Percentiles rank a stretch among this genome's conserved stretches.
phyloP scores from a whole-genome alignment of 2,113 vertebrate species.

The Cariama cristata region DNA sequence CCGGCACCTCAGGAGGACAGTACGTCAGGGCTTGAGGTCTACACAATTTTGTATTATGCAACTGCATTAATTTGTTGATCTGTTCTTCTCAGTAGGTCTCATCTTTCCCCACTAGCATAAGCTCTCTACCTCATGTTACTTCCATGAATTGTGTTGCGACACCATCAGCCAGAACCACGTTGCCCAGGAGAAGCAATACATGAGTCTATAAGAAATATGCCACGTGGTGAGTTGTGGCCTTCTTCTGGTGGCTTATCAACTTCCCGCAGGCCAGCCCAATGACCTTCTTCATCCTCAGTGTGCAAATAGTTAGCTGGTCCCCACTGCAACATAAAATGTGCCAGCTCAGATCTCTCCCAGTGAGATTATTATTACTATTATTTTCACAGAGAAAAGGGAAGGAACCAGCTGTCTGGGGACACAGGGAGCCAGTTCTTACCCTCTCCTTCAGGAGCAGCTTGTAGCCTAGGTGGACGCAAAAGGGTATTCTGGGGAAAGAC shows the following conservation, averaged over 20 bases:
- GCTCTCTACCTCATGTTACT: neutral
- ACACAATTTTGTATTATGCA: accelerated
- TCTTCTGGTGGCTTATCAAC: neutral
- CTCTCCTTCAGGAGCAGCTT: neutral
- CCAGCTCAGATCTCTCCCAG: neutral
- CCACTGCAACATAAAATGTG: neutral
- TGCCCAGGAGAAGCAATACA: neutral
- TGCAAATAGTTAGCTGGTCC: neutral
- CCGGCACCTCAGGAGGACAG: neutral
- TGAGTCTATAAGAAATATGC: accelerated
- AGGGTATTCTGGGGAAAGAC: neutral
- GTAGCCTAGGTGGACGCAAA: neutral
- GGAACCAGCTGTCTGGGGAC: neutral
- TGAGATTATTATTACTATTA: neutral
- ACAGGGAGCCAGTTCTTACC: neutral
- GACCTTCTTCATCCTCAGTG: neutral
- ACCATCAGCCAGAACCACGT: neutral
- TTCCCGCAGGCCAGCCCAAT: neutral
- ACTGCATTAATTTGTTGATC: too few relatives aligned
- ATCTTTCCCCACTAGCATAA: accelerated
- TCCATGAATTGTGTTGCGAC: neutral
- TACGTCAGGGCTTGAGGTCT: neutral
- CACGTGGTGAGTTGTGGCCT: neutral
- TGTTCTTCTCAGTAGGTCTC: neutral
- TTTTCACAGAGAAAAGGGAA: neutral